Percentiles rank a stretch among this genome's conserved stretches.
These are phyloP conservation scores for Pollachius pollachius DNA, from an alignment of 2,113 vertebrate species.

Conservation along the genomic window DNA sequence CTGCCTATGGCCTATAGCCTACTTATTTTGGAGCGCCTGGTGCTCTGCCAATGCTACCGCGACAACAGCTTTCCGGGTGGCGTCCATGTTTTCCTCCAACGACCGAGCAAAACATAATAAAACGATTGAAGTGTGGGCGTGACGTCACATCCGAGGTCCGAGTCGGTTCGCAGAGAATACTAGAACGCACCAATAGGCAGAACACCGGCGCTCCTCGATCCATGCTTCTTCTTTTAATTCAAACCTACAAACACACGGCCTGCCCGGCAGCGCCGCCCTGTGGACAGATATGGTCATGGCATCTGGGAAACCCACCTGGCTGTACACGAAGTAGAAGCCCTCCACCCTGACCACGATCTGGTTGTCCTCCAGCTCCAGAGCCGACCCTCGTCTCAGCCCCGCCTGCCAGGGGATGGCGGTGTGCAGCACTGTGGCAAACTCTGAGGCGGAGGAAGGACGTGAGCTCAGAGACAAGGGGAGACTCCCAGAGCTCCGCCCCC, in stretches of 20 bases:
- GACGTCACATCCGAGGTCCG: too few relatives aligned
- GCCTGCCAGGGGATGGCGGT: constrained; percentile 84
- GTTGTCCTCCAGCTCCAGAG: constrained; percentile 81
- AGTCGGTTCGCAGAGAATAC: too few relatives aligned
- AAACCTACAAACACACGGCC: neutral
- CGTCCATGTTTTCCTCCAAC: too few relatives aligned
- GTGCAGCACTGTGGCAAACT: constrained; percentile 45
- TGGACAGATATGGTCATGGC: constrained; percentile 20
- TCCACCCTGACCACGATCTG: constrained; percentile 86
- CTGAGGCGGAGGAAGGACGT: constrained; percentile 23
- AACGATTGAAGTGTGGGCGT: too few relatives aligned
- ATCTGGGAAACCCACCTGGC: constrained; percentile 77
- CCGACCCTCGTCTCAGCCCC: constrained; percentile 86
- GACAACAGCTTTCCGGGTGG: too few relatives aligned
- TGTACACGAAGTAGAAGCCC: constrained; percentile 93
- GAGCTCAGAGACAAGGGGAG: too few relatives aligned
- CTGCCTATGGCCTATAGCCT: too few relatives aligned
- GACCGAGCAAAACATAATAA: too few relatives aligned
- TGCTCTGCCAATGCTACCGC: too few relatives aligned
- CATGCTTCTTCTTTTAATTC: neutral
- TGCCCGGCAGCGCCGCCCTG: constrained; percentile 33
- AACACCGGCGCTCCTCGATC: neutral
- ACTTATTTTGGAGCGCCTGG: too few relatives aligned
- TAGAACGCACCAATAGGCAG: too few relatives aligned
- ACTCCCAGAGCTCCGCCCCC: too few relatives aligned